Evolutionary conservation across 1,140 invertebrate genomes (phyloP), one percentile per base, ranked within the genome.

Genomic region (Ceratosolen fusciceps): DNA sequence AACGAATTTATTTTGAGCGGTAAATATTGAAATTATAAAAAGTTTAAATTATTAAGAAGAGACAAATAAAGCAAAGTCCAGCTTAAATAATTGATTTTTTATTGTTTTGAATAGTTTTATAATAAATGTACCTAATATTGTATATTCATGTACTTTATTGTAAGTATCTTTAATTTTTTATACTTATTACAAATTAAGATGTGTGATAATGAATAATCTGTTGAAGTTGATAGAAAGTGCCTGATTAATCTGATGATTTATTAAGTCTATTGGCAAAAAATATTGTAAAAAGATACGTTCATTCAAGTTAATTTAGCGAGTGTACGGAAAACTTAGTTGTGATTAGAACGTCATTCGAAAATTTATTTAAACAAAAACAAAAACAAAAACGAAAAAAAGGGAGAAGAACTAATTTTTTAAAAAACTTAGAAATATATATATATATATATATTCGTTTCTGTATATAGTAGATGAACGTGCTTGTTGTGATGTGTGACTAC

Each of bases 161-260:
- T 72, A 52, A 70, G 68, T 70, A 77, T 24, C 26, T 34, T 65
- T 78, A 78, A 49, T 73, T 78, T 52, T 78, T 78, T 78, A 77
- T 77, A 77, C 52, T 29, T 71, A 49, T 10, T 71, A 34, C 43
- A 37, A 19, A 52, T 65, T 73, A 47, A 31, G 29, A 24, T 49
- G 52, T 77, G 54, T 71, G n/a, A 47, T 47, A 34, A 72, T 26
- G 8, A 71, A 24, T 19, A 60, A 72, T n/a, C 49, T 68, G 43
- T n/a, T 43, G 1, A 31, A 72, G 14, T 26, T 72, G 67, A 67
- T n/a, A 73, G 34, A 65, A 77, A 79, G 77, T 79, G 77, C 77
- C 77, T 79, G 77, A 74, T 74, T 79, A 74, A 65, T 74, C 49
- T n/a, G 0, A 65, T 74, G 47, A 19, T 65, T 78, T 37, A 77